Base-by-base conservation (phyloP, 1,140 invertebrate genomes). In the Diorhabda carinulata region DNA sequence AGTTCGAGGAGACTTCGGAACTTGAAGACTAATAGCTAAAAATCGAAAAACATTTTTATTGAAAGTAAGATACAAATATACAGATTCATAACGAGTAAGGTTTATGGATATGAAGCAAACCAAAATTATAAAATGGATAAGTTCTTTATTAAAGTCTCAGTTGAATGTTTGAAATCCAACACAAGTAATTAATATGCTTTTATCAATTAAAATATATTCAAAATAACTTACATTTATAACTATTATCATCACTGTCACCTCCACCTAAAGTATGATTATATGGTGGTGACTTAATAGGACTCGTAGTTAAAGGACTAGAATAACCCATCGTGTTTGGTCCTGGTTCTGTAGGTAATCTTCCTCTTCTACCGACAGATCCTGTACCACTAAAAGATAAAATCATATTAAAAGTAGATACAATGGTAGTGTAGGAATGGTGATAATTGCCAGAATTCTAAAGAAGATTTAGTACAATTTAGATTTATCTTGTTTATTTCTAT, bases 291-390 rank as follows among this genome's bases (percentile, higher is more conserved):
- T 87, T 87, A n/a, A 87, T 82, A 42, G 90, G 90, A 80, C 89
- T 90, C 61, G 84, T 84, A 77, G 80, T 72, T 80, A 81, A 77
- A 83, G 80, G 77, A 84, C 84, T 81, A 82, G 82, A 77, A 79
- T 83, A 78, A 78, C 83, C 76, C 77, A 82, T 72, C 86, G 68
- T 82, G 79, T 77, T 83, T 79, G 76, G 87, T 63, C 88, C 90
- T 47, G 89, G 86, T 82, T 91, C 91, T 6, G 91, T 91, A 42
- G 90, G 87, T 71, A 91, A 81, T 67, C 91, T 85, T 62, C 83
- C 86, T 72, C 89, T 82, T 71, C 86, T 83, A 57, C 78, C 79
- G 61, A 70, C 70, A 43, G 57, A 72, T 44, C 61, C 67, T 10
- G 59, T 73, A 69, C 70, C 73, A 70, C 67, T 77, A 66, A 40